Conservation (phyloP, 2,113 vertebrate species). For the Mustela nigripes region DNA sequence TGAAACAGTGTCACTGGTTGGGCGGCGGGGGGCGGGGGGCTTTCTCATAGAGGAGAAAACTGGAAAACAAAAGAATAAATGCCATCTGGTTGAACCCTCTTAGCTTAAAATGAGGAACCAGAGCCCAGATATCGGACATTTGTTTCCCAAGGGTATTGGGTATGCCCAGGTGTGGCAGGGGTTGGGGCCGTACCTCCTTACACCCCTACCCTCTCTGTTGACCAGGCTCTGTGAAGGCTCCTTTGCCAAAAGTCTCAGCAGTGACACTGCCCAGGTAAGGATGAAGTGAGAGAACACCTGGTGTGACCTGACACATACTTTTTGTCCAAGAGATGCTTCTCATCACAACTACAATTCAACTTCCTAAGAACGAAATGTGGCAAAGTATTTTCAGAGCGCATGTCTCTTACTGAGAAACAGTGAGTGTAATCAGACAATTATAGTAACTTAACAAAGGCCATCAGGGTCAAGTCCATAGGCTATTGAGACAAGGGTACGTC, state of each 20-base stretch:
- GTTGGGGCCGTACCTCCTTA: rapidly evolving
- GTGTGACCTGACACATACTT: background rate
- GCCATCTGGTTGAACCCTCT: background rate
- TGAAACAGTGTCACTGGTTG: no score
- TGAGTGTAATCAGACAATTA: background rate
- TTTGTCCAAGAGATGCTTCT: background rate
- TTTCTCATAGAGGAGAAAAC: background rate
- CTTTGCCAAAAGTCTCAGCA: background rate
- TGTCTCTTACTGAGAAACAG: background rate
- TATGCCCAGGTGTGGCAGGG: rapidly evolving
- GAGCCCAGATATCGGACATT: background rate
- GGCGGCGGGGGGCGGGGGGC: background rate
- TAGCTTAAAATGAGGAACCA: background rate
- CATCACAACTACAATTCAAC: background rate
- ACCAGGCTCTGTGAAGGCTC: rapidly evolving
- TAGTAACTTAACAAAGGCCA: background rate
- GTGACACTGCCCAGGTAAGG: background rate
- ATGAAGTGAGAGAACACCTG: background rate
- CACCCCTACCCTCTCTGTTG: background rate
- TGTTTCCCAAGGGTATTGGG: background rate
- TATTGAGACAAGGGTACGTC: background rate
- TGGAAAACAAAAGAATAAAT: background rate
- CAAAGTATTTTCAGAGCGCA: background rate
- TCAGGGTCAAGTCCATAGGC: background rate
- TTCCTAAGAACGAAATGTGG: background rate